Conservation (phyloP, 2,797 vertebrate genomes). For the Parauchenoglanis ngamensis region DNA sequence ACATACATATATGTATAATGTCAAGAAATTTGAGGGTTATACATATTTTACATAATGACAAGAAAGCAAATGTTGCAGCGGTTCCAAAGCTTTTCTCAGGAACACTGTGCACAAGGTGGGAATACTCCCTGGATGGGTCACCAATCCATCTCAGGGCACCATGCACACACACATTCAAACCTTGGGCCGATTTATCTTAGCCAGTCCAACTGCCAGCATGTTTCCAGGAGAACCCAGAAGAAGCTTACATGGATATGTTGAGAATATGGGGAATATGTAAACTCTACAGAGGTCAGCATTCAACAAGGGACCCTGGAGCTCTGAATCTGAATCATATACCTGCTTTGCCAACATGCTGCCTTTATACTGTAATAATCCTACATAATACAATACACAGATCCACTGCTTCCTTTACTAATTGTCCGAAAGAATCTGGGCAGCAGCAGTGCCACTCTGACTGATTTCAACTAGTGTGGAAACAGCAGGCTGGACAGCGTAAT, state of each 20-base stretch:
- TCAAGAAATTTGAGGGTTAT: no score
- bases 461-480: slow-evolving; percentile 42
- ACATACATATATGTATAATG: background rate
- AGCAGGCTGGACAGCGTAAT: slow-evolving; percentile 45
- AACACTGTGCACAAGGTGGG: background rate
- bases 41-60: background rate
- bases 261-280: background rate
- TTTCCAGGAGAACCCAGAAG: background rate
- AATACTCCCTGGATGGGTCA: background rate
- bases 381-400: slow-evolving; percentile 1
- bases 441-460: slow-evolving; percentile 32
- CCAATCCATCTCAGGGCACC: background rate
- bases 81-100: background rate
- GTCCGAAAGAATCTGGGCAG: slow-evolving; percentile 25
- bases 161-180: background rate
- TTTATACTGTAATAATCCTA: background rate
- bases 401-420: slow-evolving; percentile 17
- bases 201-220: background rate
- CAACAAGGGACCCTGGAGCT: background rate
- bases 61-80: background rate
- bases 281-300: background rate
- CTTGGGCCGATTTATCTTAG: no score
- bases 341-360: background rate
- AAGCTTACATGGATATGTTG: background rate
- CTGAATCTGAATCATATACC: background rate